These are phyloP conservation scores for Anarhynchus alexandrinus DNA, from an alignment of 2,113 vertebrate genomes.

Conservation along the genomic window DNA sequence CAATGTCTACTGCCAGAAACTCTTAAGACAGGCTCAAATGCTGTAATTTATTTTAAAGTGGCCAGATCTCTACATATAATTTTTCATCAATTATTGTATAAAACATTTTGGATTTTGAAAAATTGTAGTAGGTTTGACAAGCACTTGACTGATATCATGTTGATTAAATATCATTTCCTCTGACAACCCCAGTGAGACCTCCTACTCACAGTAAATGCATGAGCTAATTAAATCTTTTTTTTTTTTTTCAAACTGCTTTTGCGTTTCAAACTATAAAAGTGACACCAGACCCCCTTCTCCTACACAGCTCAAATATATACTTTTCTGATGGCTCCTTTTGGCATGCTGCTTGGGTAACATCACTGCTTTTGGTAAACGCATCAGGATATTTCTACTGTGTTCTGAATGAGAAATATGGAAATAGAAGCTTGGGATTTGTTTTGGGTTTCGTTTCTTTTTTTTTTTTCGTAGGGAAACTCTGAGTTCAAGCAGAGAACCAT, in stretches of 20 bases:
- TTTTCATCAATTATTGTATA: not conserved
- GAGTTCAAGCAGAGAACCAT: not conserved
- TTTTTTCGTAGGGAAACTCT: not conserved
- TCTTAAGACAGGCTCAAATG: not conserved
- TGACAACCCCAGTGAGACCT: constrained; percentile 27
- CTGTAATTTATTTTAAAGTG: constrained; percentile 2
- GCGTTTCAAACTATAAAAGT: not conserved
- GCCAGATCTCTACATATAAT: not conserved
- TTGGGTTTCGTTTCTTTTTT: no score
- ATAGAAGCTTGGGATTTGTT: not conserved
- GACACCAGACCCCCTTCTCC: not conserved
- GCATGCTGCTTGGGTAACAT: not conserved
- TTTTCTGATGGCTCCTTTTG: not conserved
- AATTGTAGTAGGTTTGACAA: constrained; percentile 25
- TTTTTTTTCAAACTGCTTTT: constrained; percentile 22
- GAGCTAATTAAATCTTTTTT: constrained; percentile 41
- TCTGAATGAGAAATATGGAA: not conserved
- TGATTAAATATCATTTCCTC: constrained; percentile 57
- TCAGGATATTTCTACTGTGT: not conserved
- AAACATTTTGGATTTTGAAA: not conserved
- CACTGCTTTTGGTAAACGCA: not conserved
- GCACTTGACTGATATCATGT: constrained; percentile 28
- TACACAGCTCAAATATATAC: not conserved
- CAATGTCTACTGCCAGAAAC: not conserved
- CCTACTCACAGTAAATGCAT: constrained; percentile 9